A percentile compares a stretch with the other conserved stretches of the same genome.
These are phyloP conservation scores for Heliconius aoede DNA, from an alignment of 2,888 invertebrate genomes.

Conservation along the genomic window DNA sequence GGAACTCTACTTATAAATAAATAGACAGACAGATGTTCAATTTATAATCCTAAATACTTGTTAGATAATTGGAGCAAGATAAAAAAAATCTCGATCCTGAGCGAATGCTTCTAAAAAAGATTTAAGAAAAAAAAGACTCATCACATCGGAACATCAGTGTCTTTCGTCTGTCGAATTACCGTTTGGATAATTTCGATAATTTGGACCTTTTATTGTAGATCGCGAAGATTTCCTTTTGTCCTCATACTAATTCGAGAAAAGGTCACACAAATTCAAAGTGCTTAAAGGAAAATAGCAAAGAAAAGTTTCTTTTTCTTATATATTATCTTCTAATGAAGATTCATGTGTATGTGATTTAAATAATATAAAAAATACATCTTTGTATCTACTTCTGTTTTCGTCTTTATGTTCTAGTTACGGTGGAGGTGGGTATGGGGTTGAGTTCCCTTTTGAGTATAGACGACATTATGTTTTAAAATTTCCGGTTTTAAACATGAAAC, in stretches of 20 bases:
- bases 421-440: no score
- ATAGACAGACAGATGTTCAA: background rate
- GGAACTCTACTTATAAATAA: no score
- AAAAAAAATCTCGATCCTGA: background rate
- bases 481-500: no score
- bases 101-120: background rate
- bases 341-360: background rate
- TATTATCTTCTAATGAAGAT: background rate
- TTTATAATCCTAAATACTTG: background rate
- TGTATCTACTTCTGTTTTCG: no score
- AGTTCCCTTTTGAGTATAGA: no score
- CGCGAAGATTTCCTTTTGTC: background rate
- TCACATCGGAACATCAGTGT: background rate
- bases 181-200: slow-evolving; percentile 20
- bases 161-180: slow-evolving; percentile 24
- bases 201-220: slow-evolving; percentile 7
- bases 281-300: background rate
- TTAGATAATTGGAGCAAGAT: background rate
- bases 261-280: background rate
- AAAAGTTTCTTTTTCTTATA: no score
- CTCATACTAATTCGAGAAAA: slow-evolving; percentile 10
- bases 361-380: no score
- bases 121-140: background rate
- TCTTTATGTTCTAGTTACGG: no score
- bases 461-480: no score